A percentile compares a stretch with the other conserved stretches of the same genome.
These are phyloP conservation scores for Pseudochaenichthys georgianus DNA, from an alignment of 2,797 vertebrate genomes.

Conservation along the genomic window DNA sequence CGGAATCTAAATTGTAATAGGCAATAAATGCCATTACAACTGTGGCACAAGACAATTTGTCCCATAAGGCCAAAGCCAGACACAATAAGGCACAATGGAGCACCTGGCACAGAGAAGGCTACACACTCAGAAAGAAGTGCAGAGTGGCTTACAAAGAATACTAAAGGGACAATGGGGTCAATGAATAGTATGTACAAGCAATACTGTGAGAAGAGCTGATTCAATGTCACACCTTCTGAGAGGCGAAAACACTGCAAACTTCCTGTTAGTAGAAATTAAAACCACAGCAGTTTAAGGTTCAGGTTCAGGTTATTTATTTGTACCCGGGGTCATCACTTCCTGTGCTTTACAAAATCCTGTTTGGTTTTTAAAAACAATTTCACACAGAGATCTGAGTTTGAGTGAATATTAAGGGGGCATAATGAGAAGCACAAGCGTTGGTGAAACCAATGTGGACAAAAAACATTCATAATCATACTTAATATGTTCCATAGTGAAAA, in stretches of 20 bases:
- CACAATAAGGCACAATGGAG: conserved; percentile 21
- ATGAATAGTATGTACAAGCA: conserved; percentile 4
- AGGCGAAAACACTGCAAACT: background rate
- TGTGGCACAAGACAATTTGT: conserved; percentile 34
- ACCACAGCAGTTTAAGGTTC: conserved; percentile 14
- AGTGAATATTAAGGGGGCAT: background rate
- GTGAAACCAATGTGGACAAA: background rate
- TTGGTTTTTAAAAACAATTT: conserved; percentile 6
- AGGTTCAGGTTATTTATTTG: too few relatives aligned
- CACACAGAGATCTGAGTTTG: background rate
- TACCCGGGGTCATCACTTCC: background rate
- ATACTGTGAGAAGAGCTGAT: background rate
- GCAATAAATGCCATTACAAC: conserved; percentile 23
- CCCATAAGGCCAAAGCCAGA: conserved; percentile 28
- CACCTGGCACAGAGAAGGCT: conserved; percentile 17
- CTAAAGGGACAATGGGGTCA: conserved; percentile 28
- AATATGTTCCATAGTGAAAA: conserved; percentile 44
- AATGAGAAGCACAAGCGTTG: background rate
- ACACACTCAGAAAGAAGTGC: conserved; percentile 43
- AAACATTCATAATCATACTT: conserved; percentile 28
- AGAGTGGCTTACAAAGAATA: conserved; percentile 36
- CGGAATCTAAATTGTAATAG: conserved; percentile 40
- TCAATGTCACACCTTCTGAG: conserved; percentile 13
- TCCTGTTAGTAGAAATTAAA: conserved; percentile 19
- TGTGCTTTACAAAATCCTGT: background rate